phyloP scores from a whole-genome alignment of 1,140 invertebrate genomes.

The Homarus americanus region DNA sequence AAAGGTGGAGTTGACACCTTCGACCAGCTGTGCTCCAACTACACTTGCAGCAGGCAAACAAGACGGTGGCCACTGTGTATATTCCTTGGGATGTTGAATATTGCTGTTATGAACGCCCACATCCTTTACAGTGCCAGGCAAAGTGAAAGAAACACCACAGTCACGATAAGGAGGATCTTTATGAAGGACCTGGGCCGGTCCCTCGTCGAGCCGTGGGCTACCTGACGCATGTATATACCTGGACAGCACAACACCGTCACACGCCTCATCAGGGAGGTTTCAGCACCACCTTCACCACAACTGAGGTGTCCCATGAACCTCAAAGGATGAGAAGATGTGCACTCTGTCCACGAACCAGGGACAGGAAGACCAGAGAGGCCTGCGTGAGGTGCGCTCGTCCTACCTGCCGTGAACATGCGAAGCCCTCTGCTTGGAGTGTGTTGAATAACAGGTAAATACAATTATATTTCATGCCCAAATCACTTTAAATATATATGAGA shows the following conservation, averaged over 20 bases:
- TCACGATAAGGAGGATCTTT: background rate
- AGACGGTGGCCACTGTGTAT: slow-evolving; percentile 74
- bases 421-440: background rate
- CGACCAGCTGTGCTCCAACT: slow-evolving; percentile 75
- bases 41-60: slow-evolving; percentile 55
- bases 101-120: slow-evolving; percentile 62
- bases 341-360: slow-evolving; percentile 1
- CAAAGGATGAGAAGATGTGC: background rate
- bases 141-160: background rate
- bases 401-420: background rate
- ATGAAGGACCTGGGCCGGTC: background rate
- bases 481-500: background rate
- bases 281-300: background rate
- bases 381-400: background rate
- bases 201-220: background rate
- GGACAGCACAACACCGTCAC: background rate
- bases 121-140: slow-evolving; percentile 11
- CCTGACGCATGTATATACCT: background rate
- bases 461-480: slow-evolving; percentile 1
- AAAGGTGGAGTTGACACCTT: slow-evolving; percentile 78
- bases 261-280: background rate
- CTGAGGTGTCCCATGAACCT: background rate
- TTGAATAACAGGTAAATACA: background rate
- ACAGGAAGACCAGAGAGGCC: background rate
- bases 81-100: slow-evolving; percentile 73